phyloP scores from a whole-genome alignment of 2,888 invertebrate genomes.

The Calephelis perditalis region DNA sequence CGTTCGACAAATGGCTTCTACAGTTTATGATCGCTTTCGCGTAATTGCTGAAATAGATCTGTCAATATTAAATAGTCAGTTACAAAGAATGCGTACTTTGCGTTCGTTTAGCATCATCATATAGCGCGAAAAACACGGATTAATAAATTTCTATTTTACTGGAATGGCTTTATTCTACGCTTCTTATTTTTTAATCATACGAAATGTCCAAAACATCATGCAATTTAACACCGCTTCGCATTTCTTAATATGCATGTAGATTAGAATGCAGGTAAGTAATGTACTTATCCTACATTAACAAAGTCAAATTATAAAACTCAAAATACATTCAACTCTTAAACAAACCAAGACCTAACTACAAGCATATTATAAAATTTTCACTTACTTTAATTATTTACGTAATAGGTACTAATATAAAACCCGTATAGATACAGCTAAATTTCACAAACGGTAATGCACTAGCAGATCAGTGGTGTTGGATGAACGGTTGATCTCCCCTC shows the following conservation, averaged over 20 bases:
- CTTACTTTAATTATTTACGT: too few species aligned
- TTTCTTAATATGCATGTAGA: conserved; percentile 69
- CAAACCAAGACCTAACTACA: too few species aligned
- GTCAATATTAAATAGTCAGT: conserved; percentile 40
- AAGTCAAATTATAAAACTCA: too few species aligned
- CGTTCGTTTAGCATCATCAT: conserved; percentile 62
- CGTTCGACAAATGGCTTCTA: conserved; percentile 60
- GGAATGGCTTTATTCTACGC: conserved; percentile 74
- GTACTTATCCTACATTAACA: not conserved
- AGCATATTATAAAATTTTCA: too few species aligned
- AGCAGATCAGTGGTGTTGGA: too few species aligned
- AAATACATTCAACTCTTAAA: too few species aligned
- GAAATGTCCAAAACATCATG: conserved; percentile 35
- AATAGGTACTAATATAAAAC: too few species aligned
- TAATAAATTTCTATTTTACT: conserved; percentile 53
- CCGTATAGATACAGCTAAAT: too few species aligned
- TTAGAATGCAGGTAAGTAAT: conserved; percentile 45
- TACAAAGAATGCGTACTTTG: conserved; percentile 48
- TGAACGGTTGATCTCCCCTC: too few species aligned
- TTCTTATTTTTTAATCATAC: conserved; percentile 58
- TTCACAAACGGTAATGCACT: too few species aligned
- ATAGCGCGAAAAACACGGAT: conserved; percentile 60
- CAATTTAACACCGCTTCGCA: conserved; percentile 72
- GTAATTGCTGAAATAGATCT: conserved; percentile 62
- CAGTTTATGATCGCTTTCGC: conserved; percentile 62